Percentiles rank a stretch among this genome's conserved stretches.
phyloP scores from a whole-genome alignment of 2,797 vertebrate genomes.

The Rhinoraja longicauda region DNA sequence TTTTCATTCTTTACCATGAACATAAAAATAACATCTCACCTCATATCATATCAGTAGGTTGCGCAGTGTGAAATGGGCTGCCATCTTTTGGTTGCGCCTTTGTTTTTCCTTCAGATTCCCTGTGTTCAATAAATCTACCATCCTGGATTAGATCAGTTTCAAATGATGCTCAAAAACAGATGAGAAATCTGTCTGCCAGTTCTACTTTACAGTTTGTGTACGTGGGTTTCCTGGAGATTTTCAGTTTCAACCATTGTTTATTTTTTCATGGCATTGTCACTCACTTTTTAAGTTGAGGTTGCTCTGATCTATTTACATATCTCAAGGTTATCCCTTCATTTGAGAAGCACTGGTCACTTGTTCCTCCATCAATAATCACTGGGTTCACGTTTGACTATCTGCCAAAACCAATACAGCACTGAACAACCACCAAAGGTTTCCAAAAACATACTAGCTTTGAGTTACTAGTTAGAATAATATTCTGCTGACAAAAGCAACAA shows the following conservation, averaged over 20 bases:
- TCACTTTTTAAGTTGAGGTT: neutral
- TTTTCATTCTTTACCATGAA: slow-evolving; percentile 30
- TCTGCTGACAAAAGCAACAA: neutral
- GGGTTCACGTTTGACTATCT: neutral
- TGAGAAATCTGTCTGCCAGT: neutral
- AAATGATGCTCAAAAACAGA: neutral
- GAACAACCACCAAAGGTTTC: neutral
- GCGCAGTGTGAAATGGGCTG: slow-evolving; percentile 44
- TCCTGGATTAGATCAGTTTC: neutral
- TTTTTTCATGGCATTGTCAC: neutral
- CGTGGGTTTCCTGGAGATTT: slow-evolving; percentile 2
- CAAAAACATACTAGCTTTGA: neutral
- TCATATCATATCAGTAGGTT: slow-evolving; percentile 52
- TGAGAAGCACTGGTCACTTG: neutral
- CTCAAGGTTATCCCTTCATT: neutral
- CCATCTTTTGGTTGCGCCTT: slow-evolving; percentile 44
- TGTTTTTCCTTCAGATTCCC: slow-evolving; percentile 49
- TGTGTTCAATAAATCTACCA: slow-evolving; percentile 37
- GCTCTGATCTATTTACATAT: neutral
- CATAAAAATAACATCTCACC: slow-evolving; percentile 48
- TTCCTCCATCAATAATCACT: neutral
- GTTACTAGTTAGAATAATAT: neutral
- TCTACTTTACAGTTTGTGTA: neutral
- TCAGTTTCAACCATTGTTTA: neutral
- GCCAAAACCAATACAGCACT: neutral